Evolutionary conservation across 1,140 invertebrate species (phyloP).

Genomic region (Nasonia longicornis): DNA sequence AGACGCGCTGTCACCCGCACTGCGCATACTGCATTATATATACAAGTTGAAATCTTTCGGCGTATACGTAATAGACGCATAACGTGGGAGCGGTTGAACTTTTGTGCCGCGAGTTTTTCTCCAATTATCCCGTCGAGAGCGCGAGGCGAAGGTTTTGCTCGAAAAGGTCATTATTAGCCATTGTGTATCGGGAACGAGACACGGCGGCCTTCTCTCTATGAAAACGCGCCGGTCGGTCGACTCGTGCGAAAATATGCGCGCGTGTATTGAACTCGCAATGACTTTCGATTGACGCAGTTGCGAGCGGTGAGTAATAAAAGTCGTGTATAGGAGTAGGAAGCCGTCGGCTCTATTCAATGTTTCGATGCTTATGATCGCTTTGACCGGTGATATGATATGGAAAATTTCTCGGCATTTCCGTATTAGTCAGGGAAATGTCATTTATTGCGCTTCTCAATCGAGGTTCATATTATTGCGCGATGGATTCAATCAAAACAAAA

Average conservation of each 20-base stretch:
- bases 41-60: constrained; percentile 51
- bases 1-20: constrained; percentile 49
- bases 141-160: not conserved
- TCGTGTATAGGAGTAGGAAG: too few relatives aligned
- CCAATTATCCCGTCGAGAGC: not conserved
- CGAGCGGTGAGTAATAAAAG: not conserved
- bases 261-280: not conserved
- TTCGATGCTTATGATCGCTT: too few relatives aligned
- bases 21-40: too few relatives aligned
- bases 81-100: not conserved
- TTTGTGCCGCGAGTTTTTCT: not conserved
- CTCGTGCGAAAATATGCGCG: not conserved
- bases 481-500: too few relatives aligned
- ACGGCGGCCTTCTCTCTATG: not conserved
- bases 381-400: too few relatives aligned
- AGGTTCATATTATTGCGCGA: too few relatives aligned
- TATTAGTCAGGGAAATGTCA: too few relatives aligned
- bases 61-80: not conserved
- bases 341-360: too few relatives aligned
- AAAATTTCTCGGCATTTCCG: too few relatives aligned
- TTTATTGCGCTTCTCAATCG: too few relatives aligned
- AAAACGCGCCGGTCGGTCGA: not conserved
- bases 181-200: not conserved
- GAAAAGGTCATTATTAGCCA: not conserved
- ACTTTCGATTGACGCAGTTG: not conserved